Evolutionary conservation across 2,113 vertebrate genomes (phyloP), one percentile per base, ranked within the genome.

Genomic region (Notiomystis cincta): DNA sequence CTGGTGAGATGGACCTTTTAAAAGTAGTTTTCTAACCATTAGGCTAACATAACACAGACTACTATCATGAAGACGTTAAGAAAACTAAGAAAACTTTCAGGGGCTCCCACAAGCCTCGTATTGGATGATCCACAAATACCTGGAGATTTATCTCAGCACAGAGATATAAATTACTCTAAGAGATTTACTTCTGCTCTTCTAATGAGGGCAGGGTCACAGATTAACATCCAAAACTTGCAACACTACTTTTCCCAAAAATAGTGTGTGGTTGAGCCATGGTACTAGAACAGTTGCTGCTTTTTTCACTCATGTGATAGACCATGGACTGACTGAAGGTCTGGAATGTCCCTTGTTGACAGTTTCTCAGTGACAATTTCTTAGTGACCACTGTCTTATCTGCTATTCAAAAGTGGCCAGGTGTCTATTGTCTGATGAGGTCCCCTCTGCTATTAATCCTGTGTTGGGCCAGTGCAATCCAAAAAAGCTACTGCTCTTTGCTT

Each of bases 341-440:
- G 3, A 15, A 75, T 37, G 9, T 28, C 19, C 19, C 48, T 56
- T 87, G 28, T 2, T 82, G 42, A 53, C 2, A 5, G 35, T 42
- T 66, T 42, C 47, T 44, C 27, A 30, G 40, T 17, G 8, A 65
- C 48, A 65, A 44, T 65, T 54, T 79, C 51, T 57, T 24, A 70
- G 10, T 4, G 9, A 71, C 11, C 13, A 60, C 7, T 56, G 51
- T 51, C 15, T 42, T 35, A 72, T 18, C 33, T 75, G 44, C 22
- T 82, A 0, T 11, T 33, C 2, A 1, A 60, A 47, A 47, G 20
- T 3, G 15, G 30, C 1, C 9, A 76, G 33, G 24, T 60, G 28
- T 48, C 62, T 47, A 30, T 3, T 45, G 45, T 57, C 25, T 37
- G 15, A 24, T 1, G 1, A 45, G 31, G 17, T 53, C n/a, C 23